Percentiles rank a stretch among this genome's conserved stretches.
Evolutionary conservation across 2,113 vertebrate species (phyloP).

Genomic region (Dinomys branickii): DNA sequence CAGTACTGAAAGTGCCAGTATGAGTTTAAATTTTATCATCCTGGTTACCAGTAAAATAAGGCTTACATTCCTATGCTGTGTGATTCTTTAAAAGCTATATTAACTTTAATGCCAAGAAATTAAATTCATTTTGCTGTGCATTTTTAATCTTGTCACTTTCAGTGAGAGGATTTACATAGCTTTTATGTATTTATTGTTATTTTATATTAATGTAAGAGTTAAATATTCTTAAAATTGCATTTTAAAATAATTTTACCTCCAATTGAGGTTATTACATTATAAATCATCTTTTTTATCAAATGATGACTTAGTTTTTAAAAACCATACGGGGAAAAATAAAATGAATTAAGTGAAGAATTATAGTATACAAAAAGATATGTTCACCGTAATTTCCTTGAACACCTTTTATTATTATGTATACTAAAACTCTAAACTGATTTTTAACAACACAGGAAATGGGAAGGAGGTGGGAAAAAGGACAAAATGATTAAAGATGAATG

Average conservation of each 20-base stretch:
- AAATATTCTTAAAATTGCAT: not conserved
- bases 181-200: not conserved
- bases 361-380: not conserved
- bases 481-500: not conserved
- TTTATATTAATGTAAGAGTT: not conserved
- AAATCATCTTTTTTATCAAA: not conserved
- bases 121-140: not conserved
- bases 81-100: not conserved
- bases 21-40: not conserved
- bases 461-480: not conserved
- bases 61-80: not conserved
- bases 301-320: not conserved
- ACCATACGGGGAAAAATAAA: not conserved
- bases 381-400: not conserved
- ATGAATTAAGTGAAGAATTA: not conserved
- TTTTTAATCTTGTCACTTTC: not conserved
- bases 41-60: not conserved
- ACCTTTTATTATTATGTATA: not conserved
- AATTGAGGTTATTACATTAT: not conserved
- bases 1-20: fast-evolving
- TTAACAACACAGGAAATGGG: not conserved
- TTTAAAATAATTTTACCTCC: not conserved
- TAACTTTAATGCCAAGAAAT: not conserved
- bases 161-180: not conserved
- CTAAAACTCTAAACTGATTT: not conserved